phyloP scores from a whole-genome alignment of 2,888 invertebrate species.

The Strigamia crassipes region DNA sequence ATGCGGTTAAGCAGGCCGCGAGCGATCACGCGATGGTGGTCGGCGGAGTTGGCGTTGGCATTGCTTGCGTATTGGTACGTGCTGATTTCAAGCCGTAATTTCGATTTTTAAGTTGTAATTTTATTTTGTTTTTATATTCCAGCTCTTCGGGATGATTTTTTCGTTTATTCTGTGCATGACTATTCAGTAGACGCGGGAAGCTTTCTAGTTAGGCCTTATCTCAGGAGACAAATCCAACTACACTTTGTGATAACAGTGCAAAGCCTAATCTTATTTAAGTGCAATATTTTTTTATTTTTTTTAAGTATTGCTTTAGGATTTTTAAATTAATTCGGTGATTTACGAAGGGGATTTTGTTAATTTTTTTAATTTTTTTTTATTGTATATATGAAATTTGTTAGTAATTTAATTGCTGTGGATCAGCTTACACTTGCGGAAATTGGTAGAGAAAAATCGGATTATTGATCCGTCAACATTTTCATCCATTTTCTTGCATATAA shows the following conservation, averaged over 20 bases:
- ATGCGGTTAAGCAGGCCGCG: conserved; percentile 71
- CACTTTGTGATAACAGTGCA: conserved; percentile 16
- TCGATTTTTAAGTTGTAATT: background rate
- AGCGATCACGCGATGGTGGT: conserved; percentile 78
- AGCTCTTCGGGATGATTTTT: conserved; percentile 13
- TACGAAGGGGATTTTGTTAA: background rate
- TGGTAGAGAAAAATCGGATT: background rate
- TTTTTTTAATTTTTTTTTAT: background rate
- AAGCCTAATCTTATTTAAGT: background rate
- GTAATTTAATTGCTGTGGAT: background rate
- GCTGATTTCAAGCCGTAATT: background rate
- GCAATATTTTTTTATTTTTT: background rate
- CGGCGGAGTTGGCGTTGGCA: conserved; percentile 78
- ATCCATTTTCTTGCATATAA: background rate
- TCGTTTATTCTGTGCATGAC: background rate
- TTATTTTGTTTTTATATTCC: background rate
- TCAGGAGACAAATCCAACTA: conserved; percentile 30
- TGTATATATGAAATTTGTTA: background rate
- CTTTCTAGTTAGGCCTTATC: background rate
- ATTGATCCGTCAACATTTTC: background rate
- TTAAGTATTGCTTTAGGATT: background rate
- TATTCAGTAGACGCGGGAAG: background rate
- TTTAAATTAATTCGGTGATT: background rate
- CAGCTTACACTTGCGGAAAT: background rate
- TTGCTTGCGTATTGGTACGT: conserved; percentile 82